Evolutionary conservation across 1,140 invertebrate species (phyloP).

Genomic region (Sinonovacula constricta): DNA sequence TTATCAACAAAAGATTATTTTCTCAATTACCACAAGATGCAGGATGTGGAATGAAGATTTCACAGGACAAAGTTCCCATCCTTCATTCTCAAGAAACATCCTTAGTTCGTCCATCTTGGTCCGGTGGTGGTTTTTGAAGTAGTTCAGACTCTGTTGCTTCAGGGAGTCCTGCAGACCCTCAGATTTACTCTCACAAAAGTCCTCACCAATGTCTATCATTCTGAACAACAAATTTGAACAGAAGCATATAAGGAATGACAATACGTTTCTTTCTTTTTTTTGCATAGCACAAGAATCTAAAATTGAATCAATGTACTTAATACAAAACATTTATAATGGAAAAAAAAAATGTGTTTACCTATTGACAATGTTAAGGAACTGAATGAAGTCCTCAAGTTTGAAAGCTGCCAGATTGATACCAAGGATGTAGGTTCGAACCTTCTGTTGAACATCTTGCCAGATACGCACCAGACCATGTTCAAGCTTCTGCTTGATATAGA

Average conservation of each 20-base stretch:
- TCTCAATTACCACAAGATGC: conserved; percentile 86
- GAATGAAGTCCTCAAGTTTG: conserved; percentile 97
- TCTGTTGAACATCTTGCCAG: conserved; percentile 96
- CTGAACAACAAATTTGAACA: conserved; percentile 83
- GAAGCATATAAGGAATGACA: conserved; percentile 91
- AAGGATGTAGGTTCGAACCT: conserved; percentile 87
- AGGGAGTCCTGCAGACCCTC: conserved; percentile 92
- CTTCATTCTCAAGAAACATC: conserved; percentile 98
- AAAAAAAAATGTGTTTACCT: no score
- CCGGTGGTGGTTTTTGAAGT: conserved; percentile 93
- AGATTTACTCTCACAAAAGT: conserved; percentile 92
- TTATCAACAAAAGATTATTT: no score
- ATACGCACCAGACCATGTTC: conserved; percentile 90
- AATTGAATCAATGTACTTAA: no score
- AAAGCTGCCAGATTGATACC: conserved; percentile 88
- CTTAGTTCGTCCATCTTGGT: conserved; percentile 93
- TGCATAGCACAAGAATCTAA: no score
- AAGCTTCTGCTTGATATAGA: conserved; percentile 92
- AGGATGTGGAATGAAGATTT: conserved; percentile 91
- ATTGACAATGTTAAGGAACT: conserved; percentile 92
- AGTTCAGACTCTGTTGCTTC: conserved; percentile 90
- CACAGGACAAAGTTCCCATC: conserved; percentile 95
- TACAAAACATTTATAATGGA: no score
- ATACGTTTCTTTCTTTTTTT: no score
- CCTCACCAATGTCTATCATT: conserved; percentile 92